phyloP scores from a whole-genome alignment of 2,113 vertebrate genomes.

The Pluvianellus socialis region DNA sequence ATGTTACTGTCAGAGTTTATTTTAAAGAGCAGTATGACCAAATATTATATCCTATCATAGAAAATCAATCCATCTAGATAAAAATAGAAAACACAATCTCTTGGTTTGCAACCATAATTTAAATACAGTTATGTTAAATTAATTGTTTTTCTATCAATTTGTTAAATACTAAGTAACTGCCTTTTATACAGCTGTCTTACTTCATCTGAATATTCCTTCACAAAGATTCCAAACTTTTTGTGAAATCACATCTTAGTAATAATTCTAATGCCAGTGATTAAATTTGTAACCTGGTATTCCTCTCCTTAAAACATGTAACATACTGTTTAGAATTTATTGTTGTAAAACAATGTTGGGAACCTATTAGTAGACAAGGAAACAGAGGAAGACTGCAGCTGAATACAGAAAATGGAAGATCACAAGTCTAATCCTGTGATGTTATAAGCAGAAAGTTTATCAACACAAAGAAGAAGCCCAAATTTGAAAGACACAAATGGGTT shows the following conservation, averaged over 20 bases:
- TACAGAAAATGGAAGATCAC: background rate
- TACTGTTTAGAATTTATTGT: background rate
- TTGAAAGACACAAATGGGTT: background rate
- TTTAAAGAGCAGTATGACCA: background rate
- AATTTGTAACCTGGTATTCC: background rate
- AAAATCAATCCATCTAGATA: background rate
- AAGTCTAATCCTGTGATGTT: background rate
- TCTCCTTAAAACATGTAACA: background rate
- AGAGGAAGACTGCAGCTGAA: background rate
- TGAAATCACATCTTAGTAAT: background rate
- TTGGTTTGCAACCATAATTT: background rate
- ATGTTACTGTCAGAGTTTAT: background rate
- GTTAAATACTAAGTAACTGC: background rate
- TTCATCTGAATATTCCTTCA: background rate
- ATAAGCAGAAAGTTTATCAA: background rate
- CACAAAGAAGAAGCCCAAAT: background rate
- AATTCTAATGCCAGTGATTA: background rate
- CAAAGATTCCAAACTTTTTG: background rate
- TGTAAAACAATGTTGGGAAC: background rate
- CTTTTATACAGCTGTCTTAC: background rate
- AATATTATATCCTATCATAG: background rate
- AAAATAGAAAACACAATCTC: background rate
- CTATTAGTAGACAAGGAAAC: background rate
- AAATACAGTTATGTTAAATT: background rate
- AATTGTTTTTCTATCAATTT: background rate